phyloP scores from a whole-genome alignment of 1,140 invertebrate genomes.

The Zaprionus lachaisei region DNA sequence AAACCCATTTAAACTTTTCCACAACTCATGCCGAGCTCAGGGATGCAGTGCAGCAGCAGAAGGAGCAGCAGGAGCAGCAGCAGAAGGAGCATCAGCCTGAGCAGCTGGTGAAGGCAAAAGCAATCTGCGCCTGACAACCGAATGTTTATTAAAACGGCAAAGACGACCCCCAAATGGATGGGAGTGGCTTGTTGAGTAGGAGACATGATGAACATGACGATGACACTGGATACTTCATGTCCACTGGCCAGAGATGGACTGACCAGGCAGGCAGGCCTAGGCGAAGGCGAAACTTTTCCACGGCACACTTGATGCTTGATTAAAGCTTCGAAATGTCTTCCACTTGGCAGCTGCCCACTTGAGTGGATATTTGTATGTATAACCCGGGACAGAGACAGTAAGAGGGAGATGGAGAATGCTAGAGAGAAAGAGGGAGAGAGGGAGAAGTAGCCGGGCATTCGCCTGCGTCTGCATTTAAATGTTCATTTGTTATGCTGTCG shows the following conservation, averaged over 20 bases:
- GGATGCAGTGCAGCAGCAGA: conserved; percentile 43
- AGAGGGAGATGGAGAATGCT: neutral
- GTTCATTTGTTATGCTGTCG: conserved; percentile 81
- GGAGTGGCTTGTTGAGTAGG: conserved; percentile 24
- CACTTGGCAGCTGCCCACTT: conserved; percentile 35
- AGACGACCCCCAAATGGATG: conserved; percentile 45
- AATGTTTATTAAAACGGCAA: conserved; percentile 69
- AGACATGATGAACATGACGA: conserved; percentile 60
- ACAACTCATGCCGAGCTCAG: conserved; percentile 60
- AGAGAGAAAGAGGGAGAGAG: neutral
- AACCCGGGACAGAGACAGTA: neutral
- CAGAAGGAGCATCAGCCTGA: conserved; percentile 7
- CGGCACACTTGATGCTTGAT: conserved; percentile 68
- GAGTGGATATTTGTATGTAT: conserved; percentile 34
- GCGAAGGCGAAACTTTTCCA: conserved; percentile 46
- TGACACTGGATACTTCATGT: conserved; percentile 21
- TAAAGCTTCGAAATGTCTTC: conserved; percentile 61
- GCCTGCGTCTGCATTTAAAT: conserved; percentile 76
- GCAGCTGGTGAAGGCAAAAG: conserved; percentile 44
- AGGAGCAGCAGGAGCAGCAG: conserved; percentile 11
- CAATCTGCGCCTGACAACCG: conserved; percentile 76
- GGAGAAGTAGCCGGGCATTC: neutral
- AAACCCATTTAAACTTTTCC: conserved; percentile 81
- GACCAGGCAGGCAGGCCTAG: conserved; percentile 23
- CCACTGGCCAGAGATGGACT: conserved; percentile 50